These are phyloP conservation scores for Macrosteles quadrilineatus DNA, from an alignment of 1,140 invertebrate species.

Conservation along the genomic window DNA sequence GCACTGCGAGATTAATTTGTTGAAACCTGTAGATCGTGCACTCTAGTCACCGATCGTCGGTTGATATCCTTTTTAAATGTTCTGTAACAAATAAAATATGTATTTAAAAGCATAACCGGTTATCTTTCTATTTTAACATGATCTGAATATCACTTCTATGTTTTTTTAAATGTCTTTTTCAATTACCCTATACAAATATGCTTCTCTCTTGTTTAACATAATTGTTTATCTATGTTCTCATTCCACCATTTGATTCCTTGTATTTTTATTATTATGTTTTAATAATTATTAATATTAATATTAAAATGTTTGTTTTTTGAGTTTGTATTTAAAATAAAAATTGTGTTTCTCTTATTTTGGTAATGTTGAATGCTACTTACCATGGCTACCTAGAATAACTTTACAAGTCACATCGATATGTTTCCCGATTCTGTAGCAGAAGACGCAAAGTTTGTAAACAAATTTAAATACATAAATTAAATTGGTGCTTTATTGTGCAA, in stretches of 20 bases:
- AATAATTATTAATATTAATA: background rate
- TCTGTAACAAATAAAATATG: background rate
- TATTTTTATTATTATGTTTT: background rate
- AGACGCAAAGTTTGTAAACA: too few species aligned
- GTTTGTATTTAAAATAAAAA: background rate
- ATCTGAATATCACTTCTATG: background rate
- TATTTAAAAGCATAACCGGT: background rate
- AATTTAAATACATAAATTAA: too few species aligned
- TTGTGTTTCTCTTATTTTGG: background rate
- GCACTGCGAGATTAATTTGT: background rate
- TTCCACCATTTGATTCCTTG: constrained; percentile 14
- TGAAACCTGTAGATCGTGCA: background rate
- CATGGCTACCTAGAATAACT: too few species aligned
- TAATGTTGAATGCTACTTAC: background rate
- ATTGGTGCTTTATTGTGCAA: too few species aligned
- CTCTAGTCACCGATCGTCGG: constrained; percentile 2
- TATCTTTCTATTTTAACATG: background rate
- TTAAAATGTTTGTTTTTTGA: background rate
- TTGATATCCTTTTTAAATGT: background rate
- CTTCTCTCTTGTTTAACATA: background rate
- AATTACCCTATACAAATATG: background rate
- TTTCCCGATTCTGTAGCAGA: too few species aligned
- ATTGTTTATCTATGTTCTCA: background rate
- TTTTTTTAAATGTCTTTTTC: background rate
- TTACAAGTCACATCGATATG: too few species aligned